Percentiles rank a stretch among this genome's conserved stretches.
Evolutionary conservation across 2,113 vertebrate genomes (phyloP).

Genomic region (Tyto alba): DNA sequence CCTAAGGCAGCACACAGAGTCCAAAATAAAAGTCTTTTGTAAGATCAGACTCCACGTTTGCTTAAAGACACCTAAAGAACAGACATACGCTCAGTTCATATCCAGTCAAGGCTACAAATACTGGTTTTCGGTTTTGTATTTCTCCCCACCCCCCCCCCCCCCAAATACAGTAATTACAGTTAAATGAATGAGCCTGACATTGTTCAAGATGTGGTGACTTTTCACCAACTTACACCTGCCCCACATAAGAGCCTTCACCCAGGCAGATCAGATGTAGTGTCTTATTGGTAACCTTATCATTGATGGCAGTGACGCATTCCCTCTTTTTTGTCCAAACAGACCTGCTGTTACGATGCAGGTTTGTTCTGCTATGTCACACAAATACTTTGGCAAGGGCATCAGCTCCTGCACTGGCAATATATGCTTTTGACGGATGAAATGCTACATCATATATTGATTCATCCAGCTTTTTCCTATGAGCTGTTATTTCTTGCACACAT

Average conservation of each 20-base stretch:
- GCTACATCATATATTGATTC: conserved; percentile 99
- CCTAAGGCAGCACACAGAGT: conserved; percentile 86
- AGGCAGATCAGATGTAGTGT: conserved; percentile 83
- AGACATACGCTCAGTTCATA: conserved; percentile 80
- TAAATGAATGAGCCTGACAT: conserved; percentile 79
- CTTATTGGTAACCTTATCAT: conserved; percentile 71
- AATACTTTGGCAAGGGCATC: conserved; percentile 98
- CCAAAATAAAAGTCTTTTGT: conserved; percentile 77
- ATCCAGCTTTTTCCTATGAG: conserved; percentile 97
- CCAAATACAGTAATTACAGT: conserved; percentile 85
- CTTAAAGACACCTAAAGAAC: conserved; percentile 81
- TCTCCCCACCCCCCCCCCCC: conserved; percentile 58
- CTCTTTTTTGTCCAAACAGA: conserved; percentile 74
- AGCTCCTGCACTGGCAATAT: conserved; percentile 96
- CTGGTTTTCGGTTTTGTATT: conserved; percentile 71
- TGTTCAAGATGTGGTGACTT: conserved; percentile 68
- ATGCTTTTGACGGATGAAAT: conserved; percentile 99
- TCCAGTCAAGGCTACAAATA: conserved; percentile 82
- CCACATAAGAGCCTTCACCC: conserved; percentile 60
- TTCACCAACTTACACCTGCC: conserved; percentile 71
- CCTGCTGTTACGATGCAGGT: conserved; percentile 61
- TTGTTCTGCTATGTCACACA: conserved; percentile 79
- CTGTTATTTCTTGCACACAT: conserved; percentile 98
- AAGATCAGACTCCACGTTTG: conserved; percentile 80
- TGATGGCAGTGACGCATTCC: conserved; percentile 85